Evolutionary conservation across 2,888 invertebrate species (phyloP).

Genomic region (Ganaspis brasiliensis): DNA sequence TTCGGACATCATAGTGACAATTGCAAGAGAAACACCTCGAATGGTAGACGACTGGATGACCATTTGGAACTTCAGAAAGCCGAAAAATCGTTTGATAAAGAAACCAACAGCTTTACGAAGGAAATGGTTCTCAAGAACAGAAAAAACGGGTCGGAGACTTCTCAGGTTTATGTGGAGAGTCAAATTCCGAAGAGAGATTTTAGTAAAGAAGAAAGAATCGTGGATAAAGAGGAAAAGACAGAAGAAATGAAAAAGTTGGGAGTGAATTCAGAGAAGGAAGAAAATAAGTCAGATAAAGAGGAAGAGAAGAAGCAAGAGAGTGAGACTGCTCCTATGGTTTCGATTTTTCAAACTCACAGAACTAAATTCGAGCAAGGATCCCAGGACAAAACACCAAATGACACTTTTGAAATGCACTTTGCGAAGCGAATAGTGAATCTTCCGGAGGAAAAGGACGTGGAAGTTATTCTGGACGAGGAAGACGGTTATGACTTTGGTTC

Average conservation of each 20-base stretch:
- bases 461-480: conserved; percentile 62
- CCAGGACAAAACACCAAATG: conserved; percentile 39
- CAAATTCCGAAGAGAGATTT: not conserved
- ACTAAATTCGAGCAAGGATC: conserved; percentile 64
- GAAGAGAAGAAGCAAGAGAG: not conserved
- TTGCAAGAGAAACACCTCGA: conserved; percentile 52
- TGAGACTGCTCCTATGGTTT: conserved; percentile 53
- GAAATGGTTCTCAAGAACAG: not conserved
- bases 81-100: conserved; percentile 29
- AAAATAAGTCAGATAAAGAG: too few relatives aligned
- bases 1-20: conserved; percentile 63
- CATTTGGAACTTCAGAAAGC: conserved; percentile 29
- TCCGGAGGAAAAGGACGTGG: conserved; percentile 51
- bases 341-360: conserved; percentile 63
- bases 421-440: conserved; percentile 66
- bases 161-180: not conserved
- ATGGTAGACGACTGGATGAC: conserved; percentile 43
- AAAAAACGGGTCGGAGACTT: conserved; percentile 39
- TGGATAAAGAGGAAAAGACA: not conserved
- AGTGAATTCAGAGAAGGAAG: too few relatives aligned
- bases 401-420: conserved; percentile 64
- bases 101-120: not conserved
- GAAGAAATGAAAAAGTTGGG: not conserved
- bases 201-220: not conserved
- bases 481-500: conserved; percentile 72